phyloP scores from a whole-genome alignment of 2,113 vertebrate genomes.

The Arizona elegans region DNA sequence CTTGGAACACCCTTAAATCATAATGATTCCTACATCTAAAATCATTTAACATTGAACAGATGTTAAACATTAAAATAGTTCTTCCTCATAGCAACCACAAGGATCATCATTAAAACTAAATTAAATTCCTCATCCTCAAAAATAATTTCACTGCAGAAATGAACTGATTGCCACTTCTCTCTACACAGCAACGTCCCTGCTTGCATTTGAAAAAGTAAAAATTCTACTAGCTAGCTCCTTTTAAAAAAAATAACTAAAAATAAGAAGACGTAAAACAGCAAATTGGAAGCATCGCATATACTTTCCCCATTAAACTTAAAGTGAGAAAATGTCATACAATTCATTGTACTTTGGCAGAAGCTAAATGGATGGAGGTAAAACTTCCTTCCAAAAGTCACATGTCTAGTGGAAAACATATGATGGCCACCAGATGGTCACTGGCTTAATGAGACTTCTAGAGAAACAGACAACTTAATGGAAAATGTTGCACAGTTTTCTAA shows the following conservation, averaged over 20 bases:
- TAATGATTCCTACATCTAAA: neutral
- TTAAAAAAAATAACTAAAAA: neutral
- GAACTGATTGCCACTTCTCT: neutral
- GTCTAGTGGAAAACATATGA: too few relatives aligned
- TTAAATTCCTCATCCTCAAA: neutral
- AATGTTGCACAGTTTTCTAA: neutral
- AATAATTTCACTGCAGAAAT: neutral
- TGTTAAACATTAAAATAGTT: neutral
- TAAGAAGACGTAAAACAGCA: neutral
- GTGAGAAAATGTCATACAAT: neutral
- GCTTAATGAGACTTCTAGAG: neutral
- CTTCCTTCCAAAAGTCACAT: too few relatives aligned
- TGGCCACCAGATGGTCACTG: neutral
- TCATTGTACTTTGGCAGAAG: neutral
- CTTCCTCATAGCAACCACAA: neutral
- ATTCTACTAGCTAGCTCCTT: neutral
- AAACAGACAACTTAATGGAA: neutral
- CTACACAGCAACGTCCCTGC: neutral
- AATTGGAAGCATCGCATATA: neutral
- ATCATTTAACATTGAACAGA: neutral
- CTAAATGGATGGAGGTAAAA: neutral
- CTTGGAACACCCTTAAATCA: neutral
- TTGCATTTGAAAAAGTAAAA: neutral
- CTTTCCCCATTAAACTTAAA: neutral
- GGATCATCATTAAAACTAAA: neutral